Evolutionary conservation across 2,797 vertebrate species (phyloP).

Genomic region (Cyprinella venusta): DNA sequence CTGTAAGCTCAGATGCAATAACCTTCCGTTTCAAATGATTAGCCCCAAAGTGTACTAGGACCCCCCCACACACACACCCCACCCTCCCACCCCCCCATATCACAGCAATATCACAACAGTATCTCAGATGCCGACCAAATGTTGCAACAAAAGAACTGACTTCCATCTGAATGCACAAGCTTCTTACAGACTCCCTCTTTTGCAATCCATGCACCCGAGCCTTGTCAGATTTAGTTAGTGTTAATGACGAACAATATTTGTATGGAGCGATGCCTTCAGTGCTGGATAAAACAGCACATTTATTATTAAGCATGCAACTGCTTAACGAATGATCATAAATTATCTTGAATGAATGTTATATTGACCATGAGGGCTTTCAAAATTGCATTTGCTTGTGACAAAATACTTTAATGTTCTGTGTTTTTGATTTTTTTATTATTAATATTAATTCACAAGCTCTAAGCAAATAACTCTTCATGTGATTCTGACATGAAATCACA

Average conservation of each 20-base stretch:
- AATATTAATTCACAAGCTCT: conserved; percentile 7
- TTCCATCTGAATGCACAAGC: not conserved
- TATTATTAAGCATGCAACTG: conserved; percentile 15
- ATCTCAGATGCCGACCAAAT: not conserved
- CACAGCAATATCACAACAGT: not conserved
- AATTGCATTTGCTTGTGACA: conserved; percentile 17
- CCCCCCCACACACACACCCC: not conserved
- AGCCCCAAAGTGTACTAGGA: conserved; percentile 18
- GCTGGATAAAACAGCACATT: not conserved
- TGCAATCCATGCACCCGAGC: not conserved
- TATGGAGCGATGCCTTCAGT: not conserved
- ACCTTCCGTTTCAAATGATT: conserved; percentile 37
- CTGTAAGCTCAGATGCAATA: conserved; percentile 41
- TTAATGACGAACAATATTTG: conserved; percentile 23
- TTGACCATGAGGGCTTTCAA: conserved; percentile 17
- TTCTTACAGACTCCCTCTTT: not conserved
- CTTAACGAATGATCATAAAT: conserved; percentile 22
- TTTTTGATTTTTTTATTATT: not conserved
- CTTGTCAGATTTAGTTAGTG: conserved; percentile 16
- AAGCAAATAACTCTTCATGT: conserved; percentile 1
- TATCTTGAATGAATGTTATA: not conserved
- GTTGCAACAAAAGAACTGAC: not conserved
- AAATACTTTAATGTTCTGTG: conserved; percentile 9
- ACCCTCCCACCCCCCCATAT: not conserved
- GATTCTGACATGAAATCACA: not conserved